phyloP scores from a whole-genome alignment of 2,113 vertebrate genomes.

The Vanacampus margaritifer region DNA sequence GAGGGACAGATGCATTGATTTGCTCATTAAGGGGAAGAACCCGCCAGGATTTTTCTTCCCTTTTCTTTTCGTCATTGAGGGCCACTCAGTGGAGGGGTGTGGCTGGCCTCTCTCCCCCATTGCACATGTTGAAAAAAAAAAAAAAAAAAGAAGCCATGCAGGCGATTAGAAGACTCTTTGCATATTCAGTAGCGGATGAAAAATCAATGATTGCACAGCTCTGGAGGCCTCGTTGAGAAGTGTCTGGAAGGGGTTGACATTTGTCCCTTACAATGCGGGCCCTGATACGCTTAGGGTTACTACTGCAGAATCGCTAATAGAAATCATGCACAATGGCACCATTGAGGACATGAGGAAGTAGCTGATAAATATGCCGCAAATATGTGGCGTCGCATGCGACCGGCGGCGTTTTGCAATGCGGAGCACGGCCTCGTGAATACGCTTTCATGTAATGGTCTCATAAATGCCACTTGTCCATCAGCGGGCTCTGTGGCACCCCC shows the following conservation, averaged over 20 bases:
- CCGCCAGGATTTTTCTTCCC: conserved; percentile 57
- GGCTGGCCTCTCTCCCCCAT: conserved; percentile 71
- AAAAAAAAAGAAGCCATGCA: too few species aligned
- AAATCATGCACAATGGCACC: conserved; percentile 50
- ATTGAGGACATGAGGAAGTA: conserved; percentile 32
- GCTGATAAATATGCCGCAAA: conserved; percentile 60
- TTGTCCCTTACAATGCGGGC: conserved; percentile 66
- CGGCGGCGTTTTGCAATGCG: conserved; percentile 38
- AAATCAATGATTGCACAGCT: conserved; percentile 76
- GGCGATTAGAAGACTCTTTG: conserved; percentile 70
- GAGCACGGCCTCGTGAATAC: conserved; percentile 49
- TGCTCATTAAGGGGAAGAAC: conserved; percentile 74
- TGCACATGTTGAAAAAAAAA: conserved; percentile 77
- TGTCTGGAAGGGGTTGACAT: conserved; percentile 62
- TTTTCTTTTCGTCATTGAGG: conserved; percentile 69
- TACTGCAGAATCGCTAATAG: conserved; percentile 30
- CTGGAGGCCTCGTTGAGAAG: conserved; percentile 67
- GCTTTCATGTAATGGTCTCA: conserved; percentile 75
- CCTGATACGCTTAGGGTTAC: conserved; percentile 57
- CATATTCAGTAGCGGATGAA: conserved; percentile 84
- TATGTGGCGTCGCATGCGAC: conserved; percentile 47
- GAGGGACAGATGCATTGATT: conserved; percentile 76
- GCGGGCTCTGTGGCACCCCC: conserved; percentile 41
- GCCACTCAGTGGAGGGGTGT: conserved; percentile 72
- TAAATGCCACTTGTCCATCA: conserved; percentile 78